Conservation (phyloP, 1,140 invertebrate species). For the Cecropterus lyciades region DNA sequence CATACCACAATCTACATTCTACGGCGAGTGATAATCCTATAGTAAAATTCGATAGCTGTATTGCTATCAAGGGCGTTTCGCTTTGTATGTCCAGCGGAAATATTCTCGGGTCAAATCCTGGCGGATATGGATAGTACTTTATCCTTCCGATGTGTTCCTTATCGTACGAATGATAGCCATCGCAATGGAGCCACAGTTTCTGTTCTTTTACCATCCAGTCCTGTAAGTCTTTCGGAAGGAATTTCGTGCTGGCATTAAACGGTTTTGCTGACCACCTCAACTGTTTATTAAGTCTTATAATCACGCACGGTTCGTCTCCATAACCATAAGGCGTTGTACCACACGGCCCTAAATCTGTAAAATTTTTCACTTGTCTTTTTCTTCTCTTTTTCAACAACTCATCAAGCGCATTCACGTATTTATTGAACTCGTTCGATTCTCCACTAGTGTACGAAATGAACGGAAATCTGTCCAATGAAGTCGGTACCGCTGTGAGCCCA, state of each 20-base stretch:
- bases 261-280: conserved; percentile 60
- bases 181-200: conserved; percentile 65
- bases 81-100: conserved; percentile 53
- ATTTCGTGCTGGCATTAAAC: conserved; percentile 40
- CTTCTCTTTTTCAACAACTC: conserved; percentile 46
- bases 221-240: conserved; percentile 51
- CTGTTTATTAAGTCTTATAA: conserved; percentile 70
- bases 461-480: conserved; percentile 52
- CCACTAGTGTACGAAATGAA: conserved; percentile 63
- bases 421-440: conserved; percentile 52
- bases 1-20: conserved; percentile 69
- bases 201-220: conserved; percentile 55
- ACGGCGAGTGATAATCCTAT: conserved; percentile 63
- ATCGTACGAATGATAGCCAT: conserved; percentile 62
- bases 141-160: conserved; percentile 68
- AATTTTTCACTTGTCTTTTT: conserved; percentile 41
- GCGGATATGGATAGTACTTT: conserved; percentile 68
- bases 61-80: conserved; percentile 56
- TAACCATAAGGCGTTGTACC: conserved; percentile 64
- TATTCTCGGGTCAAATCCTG: conserved; percentile 60
- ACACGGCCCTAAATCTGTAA: conserved; percentile 60
- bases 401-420: conserved; percentile 60
- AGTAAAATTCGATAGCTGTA: conserved; percentile 68
- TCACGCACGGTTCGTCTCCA: conserved; percentile 63
- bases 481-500: conserved; percentile 64